A percentile compares a stretch with the other conserved stretches of the same genome.
Evolutionary conservation across 2,888 invertebrate genomes (phyloP).

Genomic region (Lumbricus terrestris): DNA sequence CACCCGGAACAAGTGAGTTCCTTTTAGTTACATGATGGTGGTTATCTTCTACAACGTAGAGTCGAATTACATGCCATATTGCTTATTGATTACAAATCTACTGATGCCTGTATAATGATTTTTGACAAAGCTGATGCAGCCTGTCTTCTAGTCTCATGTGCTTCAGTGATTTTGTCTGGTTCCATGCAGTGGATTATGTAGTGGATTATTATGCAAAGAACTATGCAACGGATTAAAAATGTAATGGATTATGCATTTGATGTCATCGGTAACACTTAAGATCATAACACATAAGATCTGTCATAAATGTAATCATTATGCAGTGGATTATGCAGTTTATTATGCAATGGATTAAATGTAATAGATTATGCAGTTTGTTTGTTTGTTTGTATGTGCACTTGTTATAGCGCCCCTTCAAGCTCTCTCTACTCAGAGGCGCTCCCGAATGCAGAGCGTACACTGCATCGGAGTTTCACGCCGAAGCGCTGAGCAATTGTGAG

Average conservation of each 20-base stretch:
- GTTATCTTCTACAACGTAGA: neutral
- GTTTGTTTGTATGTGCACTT: too few relatives aligned
- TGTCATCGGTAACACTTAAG: too few relatives aligned
- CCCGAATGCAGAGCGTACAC: too few relatives aligned
- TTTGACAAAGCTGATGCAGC: neutral
- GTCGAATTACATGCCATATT: neutral
- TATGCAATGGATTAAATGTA: neutral
- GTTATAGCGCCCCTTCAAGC: too few relatives aligned
- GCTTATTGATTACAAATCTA: neutral
- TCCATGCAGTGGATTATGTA: neutral
- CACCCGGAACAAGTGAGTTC: conserved; percentile 9
- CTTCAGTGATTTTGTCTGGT: neutral
- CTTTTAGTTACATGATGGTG: too few relatives aligned
- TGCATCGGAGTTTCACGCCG: too few relatives aligned
- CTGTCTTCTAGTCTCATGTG: neutral
- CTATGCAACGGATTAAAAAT: neutral
- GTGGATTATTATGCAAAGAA: neutral
- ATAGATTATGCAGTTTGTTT: neutral
- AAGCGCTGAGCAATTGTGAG: too few relatives aligned
- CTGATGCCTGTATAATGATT: neutral
- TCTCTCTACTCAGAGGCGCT: too few relatives aligned
- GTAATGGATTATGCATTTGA: neutral
- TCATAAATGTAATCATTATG: too few relatives aligned
- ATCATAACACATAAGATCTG: too few relatives aligned
- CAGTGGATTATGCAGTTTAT: neutral